These are phyloP conservation scores for Potamilus streckersoni DNA, from an alignment of 1,140 invertebrate genomes.

Conservation along the genomic window DNA sequence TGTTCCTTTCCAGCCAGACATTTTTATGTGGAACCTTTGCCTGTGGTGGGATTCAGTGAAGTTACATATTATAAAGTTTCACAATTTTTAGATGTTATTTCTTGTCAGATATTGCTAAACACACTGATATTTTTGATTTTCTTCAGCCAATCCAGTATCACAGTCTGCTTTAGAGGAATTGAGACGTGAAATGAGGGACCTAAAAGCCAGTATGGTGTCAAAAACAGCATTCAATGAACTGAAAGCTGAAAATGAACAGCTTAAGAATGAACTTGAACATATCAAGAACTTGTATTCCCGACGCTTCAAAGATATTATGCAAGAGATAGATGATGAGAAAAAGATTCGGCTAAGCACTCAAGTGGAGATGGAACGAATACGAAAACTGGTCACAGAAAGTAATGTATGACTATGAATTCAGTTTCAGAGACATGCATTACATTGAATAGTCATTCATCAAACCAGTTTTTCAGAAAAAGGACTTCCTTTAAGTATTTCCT, in stretches of 20 bases:
- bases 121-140: neutral
- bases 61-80: no score
- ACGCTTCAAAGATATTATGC: constrained; percentile 59
- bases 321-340: constrained; percentile 68
- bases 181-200: constrained; percentile 47
- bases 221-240: constrained; percentile 57
- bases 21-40: no score
- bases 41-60: no score
- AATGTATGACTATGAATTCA: constrained; percentile 41
- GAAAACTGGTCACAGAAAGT: constrained; percentile 60
- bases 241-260: constrained; percentile 50
- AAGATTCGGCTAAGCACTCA: constrained; percentile 64
- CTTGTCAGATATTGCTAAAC: neutral
- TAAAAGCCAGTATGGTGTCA: constrained; percentile 51
- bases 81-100: no score
- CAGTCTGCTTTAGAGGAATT: constrained; percentile 55
- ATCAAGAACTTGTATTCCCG: constrained; percentile 53
- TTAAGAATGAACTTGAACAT: constrained; percentile 55
- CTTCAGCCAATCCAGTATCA: constrained; percentile 31
- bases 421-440: no score
- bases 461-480: no score
- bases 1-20: no score
- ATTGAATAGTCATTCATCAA: no score
- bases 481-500: no score
- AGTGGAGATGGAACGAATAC: constrained; percentile 67